Base-by-base conservation (phyloP, 2,888 invertebrate genomes). In the Apodemia zela region DNA sequence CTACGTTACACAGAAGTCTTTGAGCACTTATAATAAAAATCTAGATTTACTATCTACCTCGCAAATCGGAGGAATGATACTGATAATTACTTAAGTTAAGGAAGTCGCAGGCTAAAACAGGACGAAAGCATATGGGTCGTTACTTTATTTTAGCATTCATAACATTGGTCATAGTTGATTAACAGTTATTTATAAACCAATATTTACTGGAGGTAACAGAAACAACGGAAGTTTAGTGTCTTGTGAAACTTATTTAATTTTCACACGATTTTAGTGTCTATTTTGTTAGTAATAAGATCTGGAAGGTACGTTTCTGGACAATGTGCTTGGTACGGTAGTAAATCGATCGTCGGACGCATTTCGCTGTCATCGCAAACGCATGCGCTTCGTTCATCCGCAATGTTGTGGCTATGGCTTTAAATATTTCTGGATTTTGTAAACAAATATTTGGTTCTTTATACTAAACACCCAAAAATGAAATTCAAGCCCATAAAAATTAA, bases 321-420 rank as follows among this genome's bases (percentile, higher is more conserved):
- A 21, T 29, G 47, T 18, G 49, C 65, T 59, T 15, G 67, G 63
- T 61, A 51, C 61, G 66, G 70, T 71, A 68, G 77, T 87, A 84
- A 84, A 87, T 87, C 87, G 78, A 70, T 87, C 85, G 77, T 71
- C 82, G 78, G 74, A 73, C 69, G 69, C 81, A 77, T 84, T 80
- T 78, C 77, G 78, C 81, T 82, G 84, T 86, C 86, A 78, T 69
- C 72, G 67, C 70, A 69, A 68, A 70, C 69, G 75, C 74, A 68
- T 66, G 72, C 74, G 72, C 74, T 71, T 65, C 65, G 62, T 64
- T 67, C 67, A 65, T 68, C 68, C 68, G 64, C 35, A 63, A 69
- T 78, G 74, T 71, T 72, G 77, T 74, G 74, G 65, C 74, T 65
- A 70, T 71, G 68, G 70, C 2, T 66, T 72, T 60, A 64, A 47